Percentiles rank a stretch among this genome's conserved stretches.
Evolutionary conservation across 2,113 vertebrate species (phyloP).

Genomic region (Eretmochelys imbricata): DNA sequence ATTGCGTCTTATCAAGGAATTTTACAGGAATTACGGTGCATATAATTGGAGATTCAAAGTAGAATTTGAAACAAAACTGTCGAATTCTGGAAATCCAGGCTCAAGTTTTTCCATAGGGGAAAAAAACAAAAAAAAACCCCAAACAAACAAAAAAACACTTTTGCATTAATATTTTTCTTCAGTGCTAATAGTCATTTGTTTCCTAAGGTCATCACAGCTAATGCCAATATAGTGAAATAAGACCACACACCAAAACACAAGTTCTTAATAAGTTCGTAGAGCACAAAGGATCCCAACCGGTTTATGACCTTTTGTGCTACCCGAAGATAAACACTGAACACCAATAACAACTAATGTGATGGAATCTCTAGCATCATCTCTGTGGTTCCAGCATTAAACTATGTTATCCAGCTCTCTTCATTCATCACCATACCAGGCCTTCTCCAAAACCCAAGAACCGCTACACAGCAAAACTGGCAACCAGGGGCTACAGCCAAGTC

Average conservation of each 20-base stretch:
- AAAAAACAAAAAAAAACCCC: no score
- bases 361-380: not conserved
- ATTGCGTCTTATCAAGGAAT: not conserved
- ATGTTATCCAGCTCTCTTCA: not conserved
- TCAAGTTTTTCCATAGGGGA: not conserved
- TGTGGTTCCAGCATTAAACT: not conserved
- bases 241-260: not conserved
- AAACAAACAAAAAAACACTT: no score
- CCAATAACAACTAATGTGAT: not conserved
- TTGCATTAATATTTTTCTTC: not conserved
- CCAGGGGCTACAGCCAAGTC: not conserved
- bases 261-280: not conserved
- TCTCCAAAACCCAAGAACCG: not conserved
- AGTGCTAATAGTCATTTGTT: no score
- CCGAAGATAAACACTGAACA: not conserved
- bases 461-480: not conserved
- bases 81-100: no score
- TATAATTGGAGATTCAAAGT: not conserved
- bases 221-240: rapidly evolving
- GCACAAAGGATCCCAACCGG: no score
- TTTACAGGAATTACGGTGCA: not conserved
- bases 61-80: not conserved
- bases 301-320: not conserved
- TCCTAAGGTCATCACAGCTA: not conserved
- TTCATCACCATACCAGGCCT: not conserved